Evolutionary conservation across 2,888 invertebrate genomes (phyloP).

Genomic region (Cephus sareptanus): DNA sequence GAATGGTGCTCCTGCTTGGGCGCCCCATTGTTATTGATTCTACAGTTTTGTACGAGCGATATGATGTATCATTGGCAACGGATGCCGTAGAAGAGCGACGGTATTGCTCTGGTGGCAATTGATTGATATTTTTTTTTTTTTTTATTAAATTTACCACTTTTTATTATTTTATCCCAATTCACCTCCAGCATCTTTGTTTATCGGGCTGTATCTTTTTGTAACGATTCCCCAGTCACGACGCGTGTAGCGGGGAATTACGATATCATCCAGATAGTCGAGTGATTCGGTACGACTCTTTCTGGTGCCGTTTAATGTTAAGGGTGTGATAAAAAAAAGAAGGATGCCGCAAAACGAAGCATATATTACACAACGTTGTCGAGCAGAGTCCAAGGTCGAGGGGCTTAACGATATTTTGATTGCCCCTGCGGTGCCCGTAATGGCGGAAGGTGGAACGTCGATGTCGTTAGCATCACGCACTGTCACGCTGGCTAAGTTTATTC

Average conservation of each 20-base stretch:
- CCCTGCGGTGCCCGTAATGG: neutral
- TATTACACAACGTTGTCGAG: neutral
- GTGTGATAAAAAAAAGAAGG: neutral
- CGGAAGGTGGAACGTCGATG: neutral
- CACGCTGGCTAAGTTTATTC: neutral
- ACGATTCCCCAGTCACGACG: neutral
- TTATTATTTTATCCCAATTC: neutral
- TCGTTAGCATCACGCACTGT: neutral
- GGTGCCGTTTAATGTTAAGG: neutral
- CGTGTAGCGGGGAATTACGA: too few species aligned
- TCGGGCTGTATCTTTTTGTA: neutral
- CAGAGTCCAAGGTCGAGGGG: neutral
- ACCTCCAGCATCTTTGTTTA: neutral
- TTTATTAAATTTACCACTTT: neutral
- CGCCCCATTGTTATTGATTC: neutral
- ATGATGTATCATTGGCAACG: neutral
- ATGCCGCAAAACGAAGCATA: neutral
- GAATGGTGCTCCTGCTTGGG: neutral
- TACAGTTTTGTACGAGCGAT: neutral
- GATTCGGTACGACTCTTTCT: neutral
- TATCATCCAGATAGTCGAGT: neutral
- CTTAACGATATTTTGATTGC: neutral
- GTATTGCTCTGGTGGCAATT: neutral
- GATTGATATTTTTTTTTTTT: neutral
- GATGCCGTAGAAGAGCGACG: neutral